Percentiles rank a stretch among this genome's conserved stretches.
Evolutionary conservation across 1,140 invertebrate species (phyloP).

Genomic region (Sitodiplosis mosellana): DNA sequence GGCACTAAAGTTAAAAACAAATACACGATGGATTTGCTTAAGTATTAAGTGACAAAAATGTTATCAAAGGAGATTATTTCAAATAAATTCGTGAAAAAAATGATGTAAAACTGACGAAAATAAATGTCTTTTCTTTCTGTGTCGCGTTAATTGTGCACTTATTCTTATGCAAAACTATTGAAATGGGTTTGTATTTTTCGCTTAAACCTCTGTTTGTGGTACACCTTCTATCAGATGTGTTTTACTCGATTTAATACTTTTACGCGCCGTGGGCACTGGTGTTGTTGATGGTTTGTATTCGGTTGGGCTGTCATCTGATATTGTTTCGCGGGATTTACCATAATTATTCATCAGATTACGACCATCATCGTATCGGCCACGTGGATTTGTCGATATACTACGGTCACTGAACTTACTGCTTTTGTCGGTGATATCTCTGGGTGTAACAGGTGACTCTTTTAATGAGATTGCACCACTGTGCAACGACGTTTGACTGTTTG

Average conservation of each 20-base stretch:
- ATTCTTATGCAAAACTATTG: no score
- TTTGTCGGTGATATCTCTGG: slow-evolving; percentile 7
- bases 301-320: slow-evolving; percentile 6
- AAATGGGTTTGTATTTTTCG: no score
- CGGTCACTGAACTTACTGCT: slow-evolving; percentile 6
- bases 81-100: no score
- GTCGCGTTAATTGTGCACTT: no score
- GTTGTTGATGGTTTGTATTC: slow-evolving; percentile 5
- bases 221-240: slow-evolving; percentile 22
- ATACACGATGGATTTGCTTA: no score
- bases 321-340: not conserved
- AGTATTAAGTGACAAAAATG: no score
- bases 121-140: no score
- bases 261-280: slow-evolving; percentile 16
- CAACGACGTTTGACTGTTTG: slow-evolving; percentile 32
- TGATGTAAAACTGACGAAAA: no score
- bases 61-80: no score
- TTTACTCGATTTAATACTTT: slow-evolving; percentile 13
- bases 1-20: no score
- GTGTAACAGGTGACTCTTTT: slow-evolving; percentile 16
- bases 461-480: slow-evolving; percentile 25
- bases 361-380: not conserved
- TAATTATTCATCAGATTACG: not conserved
- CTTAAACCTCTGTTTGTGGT: slow-evolving; percentile 22
- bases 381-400: not conserved